Conservation (phyloP, 2,888 invertebrate species). For the Rhorus exstirpatorius region DNA sequence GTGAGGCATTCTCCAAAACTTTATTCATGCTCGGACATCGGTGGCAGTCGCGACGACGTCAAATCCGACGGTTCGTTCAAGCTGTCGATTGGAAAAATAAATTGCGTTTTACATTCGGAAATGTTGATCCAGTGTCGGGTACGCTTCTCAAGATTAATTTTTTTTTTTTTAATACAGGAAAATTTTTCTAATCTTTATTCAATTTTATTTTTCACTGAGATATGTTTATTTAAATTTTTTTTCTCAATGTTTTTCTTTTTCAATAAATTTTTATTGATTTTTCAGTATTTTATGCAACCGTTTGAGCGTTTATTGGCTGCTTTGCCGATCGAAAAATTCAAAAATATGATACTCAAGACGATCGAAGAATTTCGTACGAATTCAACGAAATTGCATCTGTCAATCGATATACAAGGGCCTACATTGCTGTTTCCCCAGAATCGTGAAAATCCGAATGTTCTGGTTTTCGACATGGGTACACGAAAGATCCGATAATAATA, state of each 20-base stretch:
- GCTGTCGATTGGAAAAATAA: conserved; percentile 90
- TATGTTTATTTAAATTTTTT: conserved; percentile 41
- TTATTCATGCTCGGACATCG: conserved; percentile 86
- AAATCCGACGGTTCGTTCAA: conserved; percentile 91
- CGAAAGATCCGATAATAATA: background rate
- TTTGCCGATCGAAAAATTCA: conserved; percentile 63
- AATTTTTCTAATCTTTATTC: background rate
- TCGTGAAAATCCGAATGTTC: conserved; percentile 91
- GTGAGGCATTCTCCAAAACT: conserved; percentile 89
- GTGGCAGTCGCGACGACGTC: conserved; percentile 86
- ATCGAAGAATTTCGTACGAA: conserved; percentile 87
- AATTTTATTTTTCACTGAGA: conserved; percentile 24
- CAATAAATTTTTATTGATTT: background rate
- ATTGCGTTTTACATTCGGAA: conserved; percentile 90
- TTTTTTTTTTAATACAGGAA: too few relatives aligned
- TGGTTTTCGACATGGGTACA: conserved; percentile 91
- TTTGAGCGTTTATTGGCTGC: conserved; percentile 78
- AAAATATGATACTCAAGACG: conserved; percentile 77
- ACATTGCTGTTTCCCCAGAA: conserved; percentile 93
- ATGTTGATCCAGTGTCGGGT: conserved; percentile 90
- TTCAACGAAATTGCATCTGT: conserved; percentile 88
- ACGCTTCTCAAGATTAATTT: conserved; percentile 57
- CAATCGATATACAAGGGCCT: conserved; percentile 91
- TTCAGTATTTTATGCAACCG: conserved; percentile 88
- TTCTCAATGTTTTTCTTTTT: background rate